Evolutionary conservation across 2,888 invertebrate genomes (phyloP), one percentile per base, ranked within the genome.

Genomic region (Encarsia formosa): DNA sequence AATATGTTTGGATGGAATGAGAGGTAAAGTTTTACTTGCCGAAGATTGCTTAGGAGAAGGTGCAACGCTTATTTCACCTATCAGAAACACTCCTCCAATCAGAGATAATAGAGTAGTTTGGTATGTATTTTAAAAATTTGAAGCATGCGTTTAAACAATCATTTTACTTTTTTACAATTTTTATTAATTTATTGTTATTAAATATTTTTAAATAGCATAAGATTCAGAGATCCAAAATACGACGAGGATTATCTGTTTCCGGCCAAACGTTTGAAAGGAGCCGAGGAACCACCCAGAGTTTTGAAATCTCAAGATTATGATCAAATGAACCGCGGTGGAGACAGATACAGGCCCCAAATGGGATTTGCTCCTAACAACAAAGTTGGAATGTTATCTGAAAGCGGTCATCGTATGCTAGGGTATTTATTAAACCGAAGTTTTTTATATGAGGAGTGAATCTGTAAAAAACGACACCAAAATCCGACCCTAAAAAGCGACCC

Each of bases 151-250:
- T 26, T 26, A 6, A 26, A 26, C 11, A 26, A 35, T 16, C 11
- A 35, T 35, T 6, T 16, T 35, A 13, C 18, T 35, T 35, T 15
- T 6, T 6, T 35, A 20, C 16, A 18, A 35, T 34, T 22, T n/a
- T 16, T 29, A 40, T 40, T 48, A n/a, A 26, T 34, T 52, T 18
- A 4, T 41, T 9, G 23, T 24, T 31, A n/a, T 26, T 6, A 26
- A 9, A 34, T 11, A n/a, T 51, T 20, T 3, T 41, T 66, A 79
- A 76, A 78, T 58, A 86, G 89, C 69, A 82, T 88, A 3, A 78
- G 85, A 49, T 96, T 77, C 76, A 75, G 83, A 49, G 93, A 96
- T 78, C 94, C 93, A 0, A 77, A 80, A 62, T 95, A 85, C 76
- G 77, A 81, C 0, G 79, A 78, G 3, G 85, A 83, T 63, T 89